Percentiles rank a stretch among this genome's conserved stretches.
Evolutionary conservation across 1,140 invertebrate genomes (phyloP).

Genomic region (Drosophila tsacasi): DNA sequence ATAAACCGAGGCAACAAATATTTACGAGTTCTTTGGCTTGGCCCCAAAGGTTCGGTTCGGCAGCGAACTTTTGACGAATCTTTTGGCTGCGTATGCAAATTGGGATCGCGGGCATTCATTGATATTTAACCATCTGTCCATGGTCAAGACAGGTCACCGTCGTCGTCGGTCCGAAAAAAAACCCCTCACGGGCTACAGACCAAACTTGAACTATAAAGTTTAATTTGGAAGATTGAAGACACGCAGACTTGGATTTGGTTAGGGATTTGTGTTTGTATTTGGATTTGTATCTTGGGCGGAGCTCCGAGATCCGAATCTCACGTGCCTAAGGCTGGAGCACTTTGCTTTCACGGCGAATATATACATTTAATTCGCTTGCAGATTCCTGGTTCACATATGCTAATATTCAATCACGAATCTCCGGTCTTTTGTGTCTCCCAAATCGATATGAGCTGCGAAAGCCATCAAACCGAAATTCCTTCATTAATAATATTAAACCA

Average conservation of each 20-base stretch:
- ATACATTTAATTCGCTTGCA: not conserved
- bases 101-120: constrained; percentile 22
- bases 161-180: constrained; percentile 3
- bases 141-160: constrained; percentile 43
- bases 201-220: constrained; percentile 78
- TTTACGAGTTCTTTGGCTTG: constrained; percentile 58
- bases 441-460: constrained; percentile 52
- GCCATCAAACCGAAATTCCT: constrained; percentile 14
- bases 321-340: not conserved
- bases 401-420: constrained; percentile 41
- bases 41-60: not conserved
- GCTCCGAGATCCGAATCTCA: constrained; percentile 24
- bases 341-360: constrained; percentile 5
- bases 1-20: constrained; percentile 45
- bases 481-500: constrained; percentile 25
- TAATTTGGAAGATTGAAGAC: constrained; percentile 52
- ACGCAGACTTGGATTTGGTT: constrained; percentile 1
- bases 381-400: constrained; percentile 26
- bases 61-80: constrained; percentile 48
- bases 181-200: not conserved
- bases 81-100: constrained; percentile 39
- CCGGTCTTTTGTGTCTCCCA: constrained; percentile 20
- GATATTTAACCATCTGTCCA: constrained; percentile 44
- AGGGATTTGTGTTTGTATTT: constrained; percentile 1
- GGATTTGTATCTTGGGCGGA: constrained; percentile 17